Conservation (phyloP, 2,888 invertebrate species). For the Escarpia spicata region DNA sequence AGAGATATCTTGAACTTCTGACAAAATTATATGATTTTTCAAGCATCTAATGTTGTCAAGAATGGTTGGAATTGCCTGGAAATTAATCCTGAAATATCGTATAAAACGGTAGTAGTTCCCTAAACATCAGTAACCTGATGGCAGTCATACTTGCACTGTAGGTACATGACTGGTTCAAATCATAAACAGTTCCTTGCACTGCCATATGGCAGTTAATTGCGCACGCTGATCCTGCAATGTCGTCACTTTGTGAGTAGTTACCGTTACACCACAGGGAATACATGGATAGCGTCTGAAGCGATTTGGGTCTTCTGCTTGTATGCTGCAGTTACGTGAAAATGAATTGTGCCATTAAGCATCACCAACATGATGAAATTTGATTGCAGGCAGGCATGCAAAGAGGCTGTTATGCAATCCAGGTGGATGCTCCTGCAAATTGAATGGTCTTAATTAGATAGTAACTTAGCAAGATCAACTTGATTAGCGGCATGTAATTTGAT, state of each 20-base stretch:
- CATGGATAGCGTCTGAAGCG: neutral
- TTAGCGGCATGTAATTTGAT: neutral
- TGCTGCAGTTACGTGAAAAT: neutral
- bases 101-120: neutral
- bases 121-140: too few relatives aligned
- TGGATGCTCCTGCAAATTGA: neutral
- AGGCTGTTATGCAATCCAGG: neutral
- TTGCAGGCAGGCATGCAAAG: neutral
- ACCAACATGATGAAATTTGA: conserved; percentile 3
- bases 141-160: neutral
- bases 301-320: neutral
- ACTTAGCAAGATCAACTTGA: conserved; percentile 16
- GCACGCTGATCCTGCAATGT: neutral
- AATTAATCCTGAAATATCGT: neutral
- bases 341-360: neutral
- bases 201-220: conserved; percentile 13
- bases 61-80: neutral
- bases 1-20: neutral
- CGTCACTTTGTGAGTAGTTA: neutral
- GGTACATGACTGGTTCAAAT: neutral
- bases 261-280: neutral
- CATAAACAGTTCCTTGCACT: neutral
- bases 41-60: neutral
- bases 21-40: neutral
- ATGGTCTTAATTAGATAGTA: conserved; percentile 16